phyloP scores from a whole-genome alignment of 2,113 vertebrate genomes.

The Chionomys nivalis region DNA sequence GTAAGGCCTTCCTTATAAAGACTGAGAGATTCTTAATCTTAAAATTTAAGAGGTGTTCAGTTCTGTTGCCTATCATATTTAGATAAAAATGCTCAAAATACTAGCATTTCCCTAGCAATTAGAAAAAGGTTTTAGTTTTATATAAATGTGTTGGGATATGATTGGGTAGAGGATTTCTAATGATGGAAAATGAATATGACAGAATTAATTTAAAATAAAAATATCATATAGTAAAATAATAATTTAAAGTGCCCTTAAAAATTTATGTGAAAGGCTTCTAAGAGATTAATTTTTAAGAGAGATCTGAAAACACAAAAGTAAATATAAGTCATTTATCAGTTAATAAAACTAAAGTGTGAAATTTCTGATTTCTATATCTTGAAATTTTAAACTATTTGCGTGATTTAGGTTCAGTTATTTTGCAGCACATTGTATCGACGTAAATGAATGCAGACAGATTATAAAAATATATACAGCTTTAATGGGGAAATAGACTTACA shows the following conservation, averaged over 20 bases:
- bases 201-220: slow-evolving; percentile 60
- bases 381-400: slow-evolving; percentile 52
- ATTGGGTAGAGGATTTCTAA: slow-evolving; percentile 54
- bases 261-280: background rate
- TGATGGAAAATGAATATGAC: background rate
- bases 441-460: too few relatives aligned
- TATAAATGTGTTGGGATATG: slow-evolving; percentile 8
- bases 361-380: background rate
- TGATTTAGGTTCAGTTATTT: background rate
- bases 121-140: slow-evolving; percentile 64
- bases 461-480: too few relatives aligned
- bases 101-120: slow-evolving; percentile 51
- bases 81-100: slow-evolving; percentile 68
- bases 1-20: background rate
- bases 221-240: slow-evolving; percentile 43
- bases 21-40: slow-evolving; percentile 48
- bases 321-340: slow-evolving; percentile 63
- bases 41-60: background rate
- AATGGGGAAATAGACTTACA: too few relatives aligned
- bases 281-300: slow-evolving; percentile 47
- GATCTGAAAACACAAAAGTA: slow-evolving; percentile 51
- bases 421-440: background rate
- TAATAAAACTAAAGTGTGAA: slow-evolving; percentile 10
- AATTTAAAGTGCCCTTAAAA: slow-evolving; percentile 56
- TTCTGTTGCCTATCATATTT: slow-evolving; percentile 72